phyloP scores from a whole-genome alignment of 2,113 vertebrate genomes.

The Plotosus lineatus region DNA sequence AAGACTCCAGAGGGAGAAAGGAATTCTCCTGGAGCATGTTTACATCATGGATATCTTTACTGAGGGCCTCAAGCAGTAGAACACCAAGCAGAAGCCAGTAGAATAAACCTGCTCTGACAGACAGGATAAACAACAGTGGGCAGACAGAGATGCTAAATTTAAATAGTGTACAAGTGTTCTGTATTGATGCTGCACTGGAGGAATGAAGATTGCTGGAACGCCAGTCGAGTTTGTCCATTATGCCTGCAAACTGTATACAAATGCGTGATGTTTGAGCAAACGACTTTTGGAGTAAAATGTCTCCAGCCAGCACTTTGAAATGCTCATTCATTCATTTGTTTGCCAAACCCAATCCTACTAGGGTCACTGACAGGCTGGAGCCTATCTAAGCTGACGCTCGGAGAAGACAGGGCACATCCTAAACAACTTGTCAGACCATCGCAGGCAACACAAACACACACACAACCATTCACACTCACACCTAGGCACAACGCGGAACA shows the following conservation, averaged over 20 bases:
- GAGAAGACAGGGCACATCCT: no score
- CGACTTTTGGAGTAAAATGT: conserved; percentile 7
- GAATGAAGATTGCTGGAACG: conserved; percentile 17
- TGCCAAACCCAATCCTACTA: no score
- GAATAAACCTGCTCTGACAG: conserved; percentile 56
- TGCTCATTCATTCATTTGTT: conserved; percentile 3
- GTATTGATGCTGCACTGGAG: conserved; percentile 22
- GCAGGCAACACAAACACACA: no score
- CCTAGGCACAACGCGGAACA: no score
- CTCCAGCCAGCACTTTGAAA: conserved; percentile 28
- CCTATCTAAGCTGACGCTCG: no score
- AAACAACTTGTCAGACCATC: no score
- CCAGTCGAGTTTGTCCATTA: conserved; percentile 38
- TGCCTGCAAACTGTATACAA: conserved; percentile 35
- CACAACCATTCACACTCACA: no score
- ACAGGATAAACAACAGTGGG: conserved; percentile 54
- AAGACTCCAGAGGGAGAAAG: conserved; percentile 53
- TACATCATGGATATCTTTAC: conserved; percentile 59
- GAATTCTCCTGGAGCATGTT: conserved; percentile 66
- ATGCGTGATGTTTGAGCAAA: conserved; percentile 30
- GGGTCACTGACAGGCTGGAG: no score
- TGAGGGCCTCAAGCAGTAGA: conserved; percentile 55
- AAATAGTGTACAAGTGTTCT: not conserved
- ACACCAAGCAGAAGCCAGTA: conserved; percentile 25
- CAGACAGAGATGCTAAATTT: conserved; percentile 36